A percentile compares a stretch with the other conserved stretches of the same genome.
Evolutionary conservation across 2,113 vertebrate species (phyloP).

Genomic region (Melospiza georgiana): DNA sequence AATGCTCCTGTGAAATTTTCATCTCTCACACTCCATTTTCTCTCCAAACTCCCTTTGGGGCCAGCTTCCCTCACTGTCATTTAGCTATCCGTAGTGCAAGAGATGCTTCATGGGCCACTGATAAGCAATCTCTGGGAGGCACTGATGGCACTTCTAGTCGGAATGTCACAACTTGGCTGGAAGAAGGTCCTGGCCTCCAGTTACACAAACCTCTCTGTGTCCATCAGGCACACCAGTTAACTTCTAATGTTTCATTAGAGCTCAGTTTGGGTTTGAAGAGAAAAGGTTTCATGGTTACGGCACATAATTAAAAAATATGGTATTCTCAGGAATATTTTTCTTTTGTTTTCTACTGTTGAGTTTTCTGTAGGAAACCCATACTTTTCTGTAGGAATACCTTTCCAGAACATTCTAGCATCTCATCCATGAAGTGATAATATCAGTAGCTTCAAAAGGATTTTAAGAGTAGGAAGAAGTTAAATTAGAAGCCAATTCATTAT

Average conservation of each 20-base stretch:
- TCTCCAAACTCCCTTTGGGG: not conserved
- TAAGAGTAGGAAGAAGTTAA: not conserved
- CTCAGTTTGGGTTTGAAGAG: not conserved
- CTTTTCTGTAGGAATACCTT: not conserved
- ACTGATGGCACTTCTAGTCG: not conserved
- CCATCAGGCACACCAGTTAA: not conserved
- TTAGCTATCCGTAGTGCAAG: not conserved
- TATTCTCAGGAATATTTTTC: not conserved
- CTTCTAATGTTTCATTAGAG: not conserved
- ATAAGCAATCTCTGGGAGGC: not conserved
- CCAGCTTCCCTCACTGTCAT: not conserved
- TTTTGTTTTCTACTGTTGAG: not conserved
- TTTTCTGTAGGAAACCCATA: not conserved
- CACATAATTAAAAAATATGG: rapidly evolving
- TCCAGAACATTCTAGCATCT: not conserved
- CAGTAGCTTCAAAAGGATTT: not conserved
- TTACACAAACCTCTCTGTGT: not conserved
- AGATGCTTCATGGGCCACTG: not conserved
- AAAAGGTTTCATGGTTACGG: not conserved
- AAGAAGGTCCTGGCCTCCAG: not conserved
- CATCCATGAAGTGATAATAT: not conserved
- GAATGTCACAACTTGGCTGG: not conserved
- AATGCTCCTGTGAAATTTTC: not conserved
- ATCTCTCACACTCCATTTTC: not conserved
- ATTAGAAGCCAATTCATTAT: not conserved